Evolutionary conservation across 2,113 vertebrate species (phyloP).

Genomic region (Dromiciops gliroides): DNA sequence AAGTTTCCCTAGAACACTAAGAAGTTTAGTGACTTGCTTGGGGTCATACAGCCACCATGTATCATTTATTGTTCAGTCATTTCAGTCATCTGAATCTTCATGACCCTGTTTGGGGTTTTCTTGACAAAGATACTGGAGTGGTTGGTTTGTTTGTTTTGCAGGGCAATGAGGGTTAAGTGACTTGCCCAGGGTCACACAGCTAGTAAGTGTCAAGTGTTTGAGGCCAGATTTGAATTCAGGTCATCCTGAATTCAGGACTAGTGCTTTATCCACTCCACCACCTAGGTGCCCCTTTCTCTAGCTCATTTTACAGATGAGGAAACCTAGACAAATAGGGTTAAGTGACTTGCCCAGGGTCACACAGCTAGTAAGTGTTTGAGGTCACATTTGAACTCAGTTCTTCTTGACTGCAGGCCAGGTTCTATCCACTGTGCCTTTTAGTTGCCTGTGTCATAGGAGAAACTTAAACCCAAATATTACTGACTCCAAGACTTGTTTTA

Average conservation of each 20-base stretch:
- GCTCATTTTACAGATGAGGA: background rate
- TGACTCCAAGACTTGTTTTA: background rate
- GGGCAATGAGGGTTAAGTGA: too few relatives aligned
- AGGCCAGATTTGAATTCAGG: too few relatives aligned
- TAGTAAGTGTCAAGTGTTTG: too few relatives aligned
- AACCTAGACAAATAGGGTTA: background rate
- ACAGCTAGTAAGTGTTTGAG: background rate
- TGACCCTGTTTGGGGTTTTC: background rate
- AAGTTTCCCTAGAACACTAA: background rate
- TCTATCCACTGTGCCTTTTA: background rate
- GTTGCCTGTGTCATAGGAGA: background rate
- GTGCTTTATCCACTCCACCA: too few relatives aligned
- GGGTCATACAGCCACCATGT: background rate
- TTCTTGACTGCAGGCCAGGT: background rate
- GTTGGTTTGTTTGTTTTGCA: too few relatives aligned
- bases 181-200: too few relatives aligned
- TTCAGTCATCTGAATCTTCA: background rate
- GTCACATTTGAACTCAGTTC: background rate
- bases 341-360: background rate
- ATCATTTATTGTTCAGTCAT: background rate
- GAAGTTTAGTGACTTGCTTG: background rate
- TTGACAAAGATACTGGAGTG: background rate
- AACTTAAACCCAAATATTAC: background rate
- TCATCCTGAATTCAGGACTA: too few relatives aligned
- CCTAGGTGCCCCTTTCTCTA: too few relatives aligned